Conservation (phyloP, 2,797 vertebrate species). For the Ctenochaetus hawaiiensis region DNA sequence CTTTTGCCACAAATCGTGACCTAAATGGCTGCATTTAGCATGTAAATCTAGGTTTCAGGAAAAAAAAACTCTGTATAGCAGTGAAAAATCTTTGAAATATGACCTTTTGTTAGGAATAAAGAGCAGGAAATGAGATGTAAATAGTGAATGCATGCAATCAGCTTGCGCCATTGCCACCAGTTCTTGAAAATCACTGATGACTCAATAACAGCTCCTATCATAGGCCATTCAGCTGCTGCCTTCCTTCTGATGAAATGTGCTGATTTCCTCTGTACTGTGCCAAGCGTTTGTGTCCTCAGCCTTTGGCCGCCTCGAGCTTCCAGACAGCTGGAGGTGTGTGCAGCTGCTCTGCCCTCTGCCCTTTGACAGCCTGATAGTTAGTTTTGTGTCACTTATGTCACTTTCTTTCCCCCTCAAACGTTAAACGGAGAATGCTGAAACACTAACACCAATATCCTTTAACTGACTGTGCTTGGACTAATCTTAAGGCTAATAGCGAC, state of each 20-base stretch:
- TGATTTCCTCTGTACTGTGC: constrained; percentile 72
- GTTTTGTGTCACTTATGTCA: constrained; percentile 47
- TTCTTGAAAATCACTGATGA: constrained; percentile 73
- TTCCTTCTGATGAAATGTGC: constrained; percentile 72
- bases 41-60: constrained; percentile 34
- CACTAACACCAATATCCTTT: constrained; percentile 27
- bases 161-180: constrained; percentile 55
- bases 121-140: constrained; percentile 75
- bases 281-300: constrained; percentile 50
- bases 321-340: constrained; percentile 73
- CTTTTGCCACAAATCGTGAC: constrained; percentile 21
- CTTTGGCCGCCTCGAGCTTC: constrained; percentile 65
- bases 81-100: constrained; percentile 58
- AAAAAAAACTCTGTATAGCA: constrained; percentile 27
- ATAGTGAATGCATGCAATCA: constrained; percentile 80
- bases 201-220: constrained; percentile 76
- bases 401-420: constrained; percentile 31
- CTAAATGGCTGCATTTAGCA: constrained; percentile 42
- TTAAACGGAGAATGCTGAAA: constrained; percentile 42
- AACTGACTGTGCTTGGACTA: constrained; percentile 46
- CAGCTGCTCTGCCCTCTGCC: constrained; percentile 76
- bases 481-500: constrained; percentile 54
- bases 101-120: constrained; percentile 69
- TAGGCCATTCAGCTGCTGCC: constrained; percentile 71
- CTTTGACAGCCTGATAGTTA: constrained; percentile 50